Evolutionary conservation across 2,888 invertebrate species (phyloP), one percentile per base, ranked within the genome.

Genomic region (Perithous albicinctus): DNA sequence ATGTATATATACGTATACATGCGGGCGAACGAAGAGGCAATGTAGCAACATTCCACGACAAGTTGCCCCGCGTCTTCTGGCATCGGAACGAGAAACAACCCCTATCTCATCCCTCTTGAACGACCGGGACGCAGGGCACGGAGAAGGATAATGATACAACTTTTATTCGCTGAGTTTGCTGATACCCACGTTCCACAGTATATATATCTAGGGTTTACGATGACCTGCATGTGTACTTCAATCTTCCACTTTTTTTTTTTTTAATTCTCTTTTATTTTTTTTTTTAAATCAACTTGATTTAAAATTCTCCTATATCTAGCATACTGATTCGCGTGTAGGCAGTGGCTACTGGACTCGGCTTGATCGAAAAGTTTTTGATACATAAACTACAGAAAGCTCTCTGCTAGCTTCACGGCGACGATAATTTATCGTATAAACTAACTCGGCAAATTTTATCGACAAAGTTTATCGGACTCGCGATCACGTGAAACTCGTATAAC

Each of bases 91-190:
- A 77, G 69, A 77, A 70, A 69, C 69, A 63, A 54, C 61, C 59
- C 67, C 76, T 41, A 61, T 69, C 35, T n/a, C 38, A 48, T 69
- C 43, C 51, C 70, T 64, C 35, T 26, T 41, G 38, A 48, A 15
- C 7, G 43, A 61, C 35, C 32, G 46, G 15, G 23, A 41, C 8
- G 48, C 6, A n/a, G 43, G n/a, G 41, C 3, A 26, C 38, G 23
- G n/a, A 12, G 43, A 41, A 32, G 67, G 43, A 63, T 69, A 69
- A 67, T 61, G 61, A 79, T 59, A 67, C 79, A 63, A 74, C 54
- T 79, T 67, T 73, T 61, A 74, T 79, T 63, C 67, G 67, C 41
- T 48, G 67, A 74, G 67, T 61, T 79, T 69, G 51, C 61, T 67
- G 56, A 74, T 79, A 69, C 54, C 69, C 69, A 38, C 54, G 54